Percentiles rank a stretch among this genome's conserved stretches.
These are phyloP conservation scores for Hyperoodon ampullatus DNA, from an alignment of 2,113 vertebrate genomes.

Conservation along the genomic window DNA sequence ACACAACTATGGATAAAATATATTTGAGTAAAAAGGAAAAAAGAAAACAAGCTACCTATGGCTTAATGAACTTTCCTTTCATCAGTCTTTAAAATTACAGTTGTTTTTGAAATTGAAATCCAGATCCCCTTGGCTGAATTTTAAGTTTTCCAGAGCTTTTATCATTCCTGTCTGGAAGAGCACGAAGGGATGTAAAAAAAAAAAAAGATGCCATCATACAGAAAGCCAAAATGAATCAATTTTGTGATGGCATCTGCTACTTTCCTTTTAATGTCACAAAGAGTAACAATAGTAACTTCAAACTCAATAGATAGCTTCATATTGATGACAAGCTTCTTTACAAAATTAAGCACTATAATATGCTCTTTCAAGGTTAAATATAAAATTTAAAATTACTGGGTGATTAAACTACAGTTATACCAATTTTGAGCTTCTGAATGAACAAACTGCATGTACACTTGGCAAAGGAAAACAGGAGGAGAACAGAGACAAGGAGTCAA, in stretches of 20 bases:
- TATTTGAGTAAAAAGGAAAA: slow-evolving; percentile 22
- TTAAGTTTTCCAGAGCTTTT: slow-evolving; percentile 39
- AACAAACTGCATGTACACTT: not conserved
- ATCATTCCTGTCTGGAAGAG: slow-evolving; percentile 15
- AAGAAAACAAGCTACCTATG: slow-evolving; percentile 4
- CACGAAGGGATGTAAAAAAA: not conserved
- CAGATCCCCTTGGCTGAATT: slow-evolving; percentile 17
- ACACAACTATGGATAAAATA: not conserved
- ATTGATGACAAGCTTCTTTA: slow-evolving; percentile 46
- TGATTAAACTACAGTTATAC: slow-evolving; percentile 33
- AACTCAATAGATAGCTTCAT: not conserved
- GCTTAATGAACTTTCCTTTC: not conserved
- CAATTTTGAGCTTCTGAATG: slow-evolving; percentile 44
- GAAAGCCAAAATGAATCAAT: slow-evolving; percentile 26
- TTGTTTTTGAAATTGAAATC: slow-evolving; percentile 38
- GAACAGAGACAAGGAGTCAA: not conserved
- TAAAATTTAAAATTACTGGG: slow-evolving; percentile 51
- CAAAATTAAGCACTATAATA: slow-evolving; percentile 53
- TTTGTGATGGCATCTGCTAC: not conserved
- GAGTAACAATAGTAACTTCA: slow-evolving; percentile 22
- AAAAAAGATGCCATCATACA: slow-evolving; percentile 2
- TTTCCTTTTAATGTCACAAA: slow-evolving; percentile 39
- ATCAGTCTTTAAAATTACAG: slow-evolving; percentile 25
- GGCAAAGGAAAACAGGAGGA: slow-evolving; percentile 13
- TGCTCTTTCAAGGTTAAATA: slow-evolving; percentile 46